Evolutionary conservation across 2,113 vertebrate genomes (phyloP).

Genomic region (Amphiprion percula): DNA sequence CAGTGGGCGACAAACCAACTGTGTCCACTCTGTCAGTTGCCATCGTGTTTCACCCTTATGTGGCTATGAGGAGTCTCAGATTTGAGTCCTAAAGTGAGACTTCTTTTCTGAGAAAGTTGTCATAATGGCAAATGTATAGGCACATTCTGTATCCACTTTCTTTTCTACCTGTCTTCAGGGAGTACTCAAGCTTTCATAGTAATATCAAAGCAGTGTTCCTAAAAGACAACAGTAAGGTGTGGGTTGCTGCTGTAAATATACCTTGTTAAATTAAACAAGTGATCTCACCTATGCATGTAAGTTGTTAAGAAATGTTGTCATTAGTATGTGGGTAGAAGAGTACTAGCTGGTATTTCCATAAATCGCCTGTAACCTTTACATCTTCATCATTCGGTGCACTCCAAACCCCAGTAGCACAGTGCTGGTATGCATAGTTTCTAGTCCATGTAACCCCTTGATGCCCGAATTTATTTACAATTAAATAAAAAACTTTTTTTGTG

Average conservation of each 20-base stretch:
- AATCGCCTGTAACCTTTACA: no score
- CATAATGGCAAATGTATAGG: slow-evolving; percentile 1
- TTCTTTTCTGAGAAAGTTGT: slow-evolving; percentile 28
- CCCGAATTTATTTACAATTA: no score
- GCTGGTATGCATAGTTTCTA: neutral
- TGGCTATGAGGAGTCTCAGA: slow-evolving; percentile 39
- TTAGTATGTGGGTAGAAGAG: neutral
- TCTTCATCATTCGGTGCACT: no score
- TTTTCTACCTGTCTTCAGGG: slow-evolving; percentile 17
- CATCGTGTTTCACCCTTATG: slow-evolving; percentile 47
- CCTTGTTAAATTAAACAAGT: slow-evolving; percentile 7
- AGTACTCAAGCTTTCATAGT: neutral
- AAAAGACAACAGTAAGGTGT: neutral
- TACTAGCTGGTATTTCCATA: no score
- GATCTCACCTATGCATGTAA: neutral
- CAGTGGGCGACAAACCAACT: slow-evolving; percentile 52
- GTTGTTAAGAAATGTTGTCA: neutral
- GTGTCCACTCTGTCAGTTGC: slow-evolving; percentile 31
- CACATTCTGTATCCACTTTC: slow-evolving; percentile 15
- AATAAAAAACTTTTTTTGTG: no score
- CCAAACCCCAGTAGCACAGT: neutral
- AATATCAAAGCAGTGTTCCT: slow-evolving; percentile 17
- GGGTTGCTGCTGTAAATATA: neutral
- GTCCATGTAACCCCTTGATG: neutral
- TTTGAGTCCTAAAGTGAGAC: slow-evolving; percentile 41